Percentiles rank a stretch among this genome's conserved stretches.
Evolutionary conservation across 2,888 invertebrate species (phyloP).

Genomic region (Tanypteryx hageni): DNA sequence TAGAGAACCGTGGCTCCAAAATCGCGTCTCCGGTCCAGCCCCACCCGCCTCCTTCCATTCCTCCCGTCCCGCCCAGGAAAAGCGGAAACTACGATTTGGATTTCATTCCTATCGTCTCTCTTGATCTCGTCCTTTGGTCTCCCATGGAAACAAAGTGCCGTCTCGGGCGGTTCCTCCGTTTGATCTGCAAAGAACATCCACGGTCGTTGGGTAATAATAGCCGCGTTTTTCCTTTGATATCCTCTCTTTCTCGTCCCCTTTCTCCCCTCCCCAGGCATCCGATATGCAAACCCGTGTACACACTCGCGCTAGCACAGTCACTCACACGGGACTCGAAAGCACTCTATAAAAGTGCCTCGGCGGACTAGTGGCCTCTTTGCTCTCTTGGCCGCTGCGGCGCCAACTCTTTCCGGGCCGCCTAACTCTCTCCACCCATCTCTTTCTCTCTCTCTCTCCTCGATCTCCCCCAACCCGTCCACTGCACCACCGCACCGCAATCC

Average conservation of each 20-base stretch:
- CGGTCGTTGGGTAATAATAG: constrained; percentile 57
- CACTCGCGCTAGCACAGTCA: neutral
- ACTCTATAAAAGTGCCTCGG: constrained; percentile 48
- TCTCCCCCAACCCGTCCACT: neutral
- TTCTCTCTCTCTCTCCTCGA: neutral
- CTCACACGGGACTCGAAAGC: neutral
- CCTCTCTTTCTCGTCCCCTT: too few relatives aligned
- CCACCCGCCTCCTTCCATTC: neutral
- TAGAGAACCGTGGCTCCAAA: too few relatives aligned
- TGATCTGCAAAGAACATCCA: constrained; percentile 42
- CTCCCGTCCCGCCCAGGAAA: too few relatives aligned
- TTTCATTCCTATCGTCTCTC: neutral
- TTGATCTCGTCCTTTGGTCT: constrained; percentile 31
- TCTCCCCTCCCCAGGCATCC: neutral
- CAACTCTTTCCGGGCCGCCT: neutral
- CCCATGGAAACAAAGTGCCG: constrained; percentile 16
- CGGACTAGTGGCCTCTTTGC: neutral
- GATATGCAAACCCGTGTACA: constrained; percentile 34
- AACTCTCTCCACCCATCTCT: neutral
- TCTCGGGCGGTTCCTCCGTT: neutral
- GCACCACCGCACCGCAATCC: neutral
- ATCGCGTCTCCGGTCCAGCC: neutral
- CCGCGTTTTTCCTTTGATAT: constrained; percentile 56
- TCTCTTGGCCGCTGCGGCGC: neutral
- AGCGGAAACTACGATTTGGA: neutral